Evolutionary conservation across 2,888 invertebrate genomes (phyloP), one percentile per base, ranked within the genome.

Genomic region (Torymus auratus): DNA sequence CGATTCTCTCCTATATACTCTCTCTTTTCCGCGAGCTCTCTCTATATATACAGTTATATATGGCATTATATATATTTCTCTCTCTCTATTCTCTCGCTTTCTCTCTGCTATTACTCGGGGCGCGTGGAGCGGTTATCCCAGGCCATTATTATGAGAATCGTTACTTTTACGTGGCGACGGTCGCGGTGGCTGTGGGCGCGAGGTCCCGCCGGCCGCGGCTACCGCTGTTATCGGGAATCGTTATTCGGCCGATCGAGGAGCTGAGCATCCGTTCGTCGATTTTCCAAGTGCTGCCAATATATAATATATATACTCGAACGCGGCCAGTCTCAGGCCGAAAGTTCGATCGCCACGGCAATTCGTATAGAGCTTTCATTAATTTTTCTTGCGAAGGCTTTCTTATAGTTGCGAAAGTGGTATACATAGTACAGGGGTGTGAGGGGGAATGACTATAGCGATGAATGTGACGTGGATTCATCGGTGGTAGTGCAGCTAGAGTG

Each of bases 81-180:
- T 11, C 23, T 64, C 53, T 55, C 28, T 2, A 10, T 23, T 60
- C 60, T 14, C 23, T 17, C 41, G 13, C 3, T 28, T 20, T 56
- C 28, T 7, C 56, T 20, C 20, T 20, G 2, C 20, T 20, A 1
- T 62, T 23, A 62, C 65, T 14, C 41, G 12, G 7, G 41, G n/a
- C n/a, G 7, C 13, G 52, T 12, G 41, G 61, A 10, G 50, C 50
- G 62, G 69, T 56, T 74, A 74, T 74, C 62, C 61, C 65, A 20
- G 60, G 53, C 65, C 75, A 82, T 84, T 82, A 83, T 85, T 83
- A 84, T 78, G 76, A 82, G 79, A 80, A 75, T 80, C 82, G 65
- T 83, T 83, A 78, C 81, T 82, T 80, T 83, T 82, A 82, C 81
- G 80, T 53, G 58, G 20, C 71, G n/a, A 28, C 61, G 78, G 79